A percentile compares a stretch with the other conserved stretches of the same genome.
phyloP scores from a whole-genome alignment of 2,113 vertebrate species.

The Phalacrocorax brasilianus region DNA sequence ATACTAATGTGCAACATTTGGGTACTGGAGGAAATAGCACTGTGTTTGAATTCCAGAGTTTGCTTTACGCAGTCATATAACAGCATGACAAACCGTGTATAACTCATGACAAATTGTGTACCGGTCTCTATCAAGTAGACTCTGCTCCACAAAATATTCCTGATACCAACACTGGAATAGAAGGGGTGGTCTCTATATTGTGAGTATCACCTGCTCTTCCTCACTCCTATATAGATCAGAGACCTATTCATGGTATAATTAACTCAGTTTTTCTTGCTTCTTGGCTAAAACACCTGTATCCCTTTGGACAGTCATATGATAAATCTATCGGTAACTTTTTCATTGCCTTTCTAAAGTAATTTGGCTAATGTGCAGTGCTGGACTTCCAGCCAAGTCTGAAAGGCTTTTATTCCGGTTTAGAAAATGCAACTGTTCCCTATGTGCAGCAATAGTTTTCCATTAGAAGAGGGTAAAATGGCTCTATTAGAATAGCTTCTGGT shows the following conservation, averaged over 20 bases:
- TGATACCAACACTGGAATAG: not conserved
- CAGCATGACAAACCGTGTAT: not conserved
- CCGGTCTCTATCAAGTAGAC: not conserved
- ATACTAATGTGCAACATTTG: not conserved
- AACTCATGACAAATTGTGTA: not conserved
- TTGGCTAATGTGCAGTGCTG: not conserved
- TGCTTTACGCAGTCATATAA: not conserved
- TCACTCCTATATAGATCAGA: not conserved
- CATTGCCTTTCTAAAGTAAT: not conserved
- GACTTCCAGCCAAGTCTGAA: not conserved
- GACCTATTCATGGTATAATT: not conserved
- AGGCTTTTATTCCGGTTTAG: not conserved
- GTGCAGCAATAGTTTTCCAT: not conserved
- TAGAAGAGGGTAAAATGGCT: not conserved
- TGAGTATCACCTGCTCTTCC: not conserved
- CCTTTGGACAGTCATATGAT: not conserved
- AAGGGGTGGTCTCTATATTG: not conserved
- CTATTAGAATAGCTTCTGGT: not conserved
- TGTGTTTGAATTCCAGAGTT: not conserved
- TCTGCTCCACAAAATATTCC: not conserved
- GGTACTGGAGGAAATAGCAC: not conserved
- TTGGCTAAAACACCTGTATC: not conserved
- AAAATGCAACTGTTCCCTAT: not conserved
- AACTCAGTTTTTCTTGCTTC: not conserved
- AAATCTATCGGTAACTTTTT: conserved; percentile 4